Percentiles rank a stretch among this genome's conserved stretches.
Evolutionary conservation across 92 coral and sea anemone genomes (phyloP).

Genomic region (Heliopora coerulea): DNA sequence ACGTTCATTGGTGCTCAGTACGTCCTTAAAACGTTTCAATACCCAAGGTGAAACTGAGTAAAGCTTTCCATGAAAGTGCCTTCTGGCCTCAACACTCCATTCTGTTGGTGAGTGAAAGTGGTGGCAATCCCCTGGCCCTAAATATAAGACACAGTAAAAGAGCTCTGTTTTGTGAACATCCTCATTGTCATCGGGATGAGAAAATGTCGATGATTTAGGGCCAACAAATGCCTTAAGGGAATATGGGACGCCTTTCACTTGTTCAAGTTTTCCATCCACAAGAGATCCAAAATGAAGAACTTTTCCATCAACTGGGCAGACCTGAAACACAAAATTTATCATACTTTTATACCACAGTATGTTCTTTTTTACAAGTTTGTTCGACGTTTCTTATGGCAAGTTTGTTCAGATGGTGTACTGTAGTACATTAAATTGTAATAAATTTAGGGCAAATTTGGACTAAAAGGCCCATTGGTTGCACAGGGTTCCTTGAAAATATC

Average conservation of each 20-base stretch:
- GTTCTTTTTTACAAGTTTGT: too few species aligned
- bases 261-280: conserved; percentile 76
- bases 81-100: conserved; percentile 72
- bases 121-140: conserved; percentile 97
- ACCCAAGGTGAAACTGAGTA: conserved; percentile 91
- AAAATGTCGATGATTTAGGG: conserved; percentile 48
- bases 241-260: conserved; percentile 93
- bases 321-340: conserved; percentile 60
- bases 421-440: too few species aligned
- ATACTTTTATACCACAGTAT: too few species aligned
- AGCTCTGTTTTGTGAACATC: conserved; percentile 46
- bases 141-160: conserved; percentile 85
- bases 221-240: conserved; percentile 86
- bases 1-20: conserved; percentile 88
- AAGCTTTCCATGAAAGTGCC: conserved; percentile 94
- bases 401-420: too few species aligned
- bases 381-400: too few species aligned
- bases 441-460: too few species aligned
- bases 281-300: conserved; percentile 84
- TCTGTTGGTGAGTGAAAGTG: conserved; percentile 96
- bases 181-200: background rate
- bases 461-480: too few species aligned
- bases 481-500: too few species aligned
- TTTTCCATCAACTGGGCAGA: conserved; percentile 88
- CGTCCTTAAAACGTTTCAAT: conserved; percentile 69